Evolutionary conservation across 2,888 invertebrate species (phyloP).

Genomic region (Gisinianus flammeolus): DNA sequence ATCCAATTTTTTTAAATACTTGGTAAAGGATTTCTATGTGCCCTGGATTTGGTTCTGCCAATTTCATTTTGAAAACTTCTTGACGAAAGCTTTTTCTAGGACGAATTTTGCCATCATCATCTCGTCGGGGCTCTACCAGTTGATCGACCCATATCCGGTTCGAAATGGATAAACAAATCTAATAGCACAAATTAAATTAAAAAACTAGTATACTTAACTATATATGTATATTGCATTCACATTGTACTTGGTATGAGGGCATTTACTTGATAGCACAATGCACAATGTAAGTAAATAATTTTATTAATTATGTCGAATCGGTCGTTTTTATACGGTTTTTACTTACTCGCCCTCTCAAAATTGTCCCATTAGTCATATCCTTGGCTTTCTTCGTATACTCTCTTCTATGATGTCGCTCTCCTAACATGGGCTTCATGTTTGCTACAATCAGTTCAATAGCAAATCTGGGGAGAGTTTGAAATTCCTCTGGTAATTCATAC

Average conservation of each 20-base stretch:
- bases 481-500: conserved; percentile 4
- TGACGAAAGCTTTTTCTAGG: conserved; percentile 12
- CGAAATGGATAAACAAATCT: conserved; percentile 24
- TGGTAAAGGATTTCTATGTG: conserved; percentile 26
- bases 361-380: neutral
- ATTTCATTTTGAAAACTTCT: conserved; percentile 4
- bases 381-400: neutral
- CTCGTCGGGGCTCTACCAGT: neutral
- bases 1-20: conserved; percentile 15
- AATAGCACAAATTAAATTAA: too few relatives aligned
- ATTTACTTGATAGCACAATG: too few relatives aligned
- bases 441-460: conserved; percentile 25
- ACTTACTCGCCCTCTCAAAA: conserved; percentile 24
- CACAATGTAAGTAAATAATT: too few relatives aligned
- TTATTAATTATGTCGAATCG: too few relatives aligned
- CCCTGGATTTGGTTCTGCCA: conserved; percentile 16
- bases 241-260: too few relatives aligned
- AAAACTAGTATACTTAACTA: too few relatives aligned
- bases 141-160: conserved; percentile 32
- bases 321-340: too few relatives aligned
- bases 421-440: conserved; percentile 27
- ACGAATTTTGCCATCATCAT: neutral
- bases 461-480: neutral
- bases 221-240: too few relatives aligned
- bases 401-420: conserved; percentile 2